phyloP scores from a whole-genome alignment of 2,888 invertebrate species.

The Melinaea marsaeus region DNA sequence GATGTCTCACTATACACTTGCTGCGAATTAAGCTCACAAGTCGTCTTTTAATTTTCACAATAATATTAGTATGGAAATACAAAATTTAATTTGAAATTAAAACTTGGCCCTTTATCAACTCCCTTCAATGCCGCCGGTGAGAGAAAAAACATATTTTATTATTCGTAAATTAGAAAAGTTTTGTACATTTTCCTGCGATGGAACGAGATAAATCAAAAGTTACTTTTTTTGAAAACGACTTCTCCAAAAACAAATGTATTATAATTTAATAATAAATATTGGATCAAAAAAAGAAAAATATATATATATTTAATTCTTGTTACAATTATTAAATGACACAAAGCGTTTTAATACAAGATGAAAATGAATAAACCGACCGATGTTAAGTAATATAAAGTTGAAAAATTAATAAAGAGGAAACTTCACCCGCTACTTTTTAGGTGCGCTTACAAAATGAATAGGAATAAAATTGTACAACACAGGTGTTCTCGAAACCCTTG shows the following conservation, averaged over 20 bases:
- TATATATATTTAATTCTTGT: neutral
- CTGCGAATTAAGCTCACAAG: no score
- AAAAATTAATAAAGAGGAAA: conserved; percentile 78
- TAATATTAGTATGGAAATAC: conserved; percentile 9
- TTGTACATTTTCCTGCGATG: conserved; percentile 52
- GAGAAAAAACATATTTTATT: conserved; percentile 66
- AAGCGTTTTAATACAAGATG: conserved; percentile 7
- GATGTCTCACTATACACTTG: no score
- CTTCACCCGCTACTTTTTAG: conserved; percentile 72
- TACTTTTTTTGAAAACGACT: conserved; percentile 23
- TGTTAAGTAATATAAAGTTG: conserved; percentile 77
- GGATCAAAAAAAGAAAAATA: neutral
- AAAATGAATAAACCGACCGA: conserved; percentile 63
- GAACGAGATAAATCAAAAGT: conserved; percentile 50
- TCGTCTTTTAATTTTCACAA: neutral
- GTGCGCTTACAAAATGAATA: conserved; percentile 76
- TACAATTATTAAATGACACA: conserved; percentile 1
- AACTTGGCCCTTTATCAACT: conserved; percentile 66
- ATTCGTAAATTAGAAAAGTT: conserved; percentile 72
- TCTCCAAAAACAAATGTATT: neutral
- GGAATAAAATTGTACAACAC: conserved; percentile 75
- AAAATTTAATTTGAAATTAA: conserved; percentile 55
- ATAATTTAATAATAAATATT: neutral
- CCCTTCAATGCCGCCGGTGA: conserved; percentile 55
- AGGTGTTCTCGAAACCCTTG: conserved; percentile 75